Evolutionary conservation across 2,797 vertebrate species (phyloP), one percentile per base, ranked within the genome.

Genomic region (Oreochromis grahami): DNA sequence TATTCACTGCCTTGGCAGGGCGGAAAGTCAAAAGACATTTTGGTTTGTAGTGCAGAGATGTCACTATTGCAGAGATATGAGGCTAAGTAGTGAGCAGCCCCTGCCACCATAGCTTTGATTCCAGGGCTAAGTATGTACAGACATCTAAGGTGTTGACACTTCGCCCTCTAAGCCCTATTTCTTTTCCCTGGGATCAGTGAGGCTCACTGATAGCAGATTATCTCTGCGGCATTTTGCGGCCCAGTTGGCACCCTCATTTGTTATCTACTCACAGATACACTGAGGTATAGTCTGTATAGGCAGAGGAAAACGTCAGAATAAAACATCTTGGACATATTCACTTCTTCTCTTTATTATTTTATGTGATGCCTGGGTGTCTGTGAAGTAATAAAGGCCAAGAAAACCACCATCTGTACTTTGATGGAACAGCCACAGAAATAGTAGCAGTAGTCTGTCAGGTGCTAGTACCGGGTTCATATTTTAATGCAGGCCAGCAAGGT

Each of bases 171-270:
- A 95, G 91, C 88, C 93, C 86, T 48, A 89, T 95, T 95, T 94
- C 92, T 94, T 94, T 94, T 91, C 89, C 84, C 79, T 34, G 87
- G 92, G 94, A 95, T 95, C 94, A 95, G 91, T 84, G 83, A 87
- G 90, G 87, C 93, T 94, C 93, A 92, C 91, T 91, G 95, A 96
- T 95, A 95, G 91, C 93, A 94, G 93, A 94, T 96, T 95, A 96
- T 95, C 94, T 94, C 90, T 77, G 86, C 86, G 82, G 92, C 90
- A 92, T 94, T 95, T 94, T 94, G 93, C 94, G 91, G 93, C 92
- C 92, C 90, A 91, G 91, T 93, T 95, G 95, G 93, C 93, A 94
- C 92, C 90, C 91, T 95, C 93, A 93, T 95, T 96, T 95, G 94
- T 95, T 95, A 95, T 95, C 91, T 89, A 85, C 92, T 92, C 90